Evolutionary conservation across 1,140 invertebrate genomes (phyloP).

Genomic region (Apolygus lucorum): DNA sequence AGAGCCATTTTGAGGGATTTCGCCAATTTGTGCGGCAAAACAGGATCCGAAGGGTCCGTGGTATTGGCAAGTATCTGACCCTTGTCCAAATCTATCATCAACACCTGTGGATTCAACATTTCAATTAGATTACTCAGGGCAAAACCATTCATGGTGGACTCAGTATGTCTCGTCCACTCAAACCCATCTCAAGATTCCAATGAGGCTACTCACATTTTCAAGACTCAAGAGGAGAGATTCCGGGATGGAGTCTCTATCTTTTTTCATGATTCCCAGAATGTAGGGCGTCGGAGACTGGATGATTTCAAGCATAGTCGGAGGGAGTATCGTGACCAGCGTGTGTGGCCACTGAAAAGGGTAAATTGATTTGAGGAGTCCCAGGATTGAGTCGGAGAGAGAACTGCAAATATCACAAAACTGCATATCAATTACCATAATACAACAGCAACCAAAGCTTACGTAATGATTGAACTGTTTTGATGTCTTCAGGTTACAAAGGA

Average conservation of each 20-base stretch:
- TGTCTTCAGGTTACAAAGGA: too few species aligned
- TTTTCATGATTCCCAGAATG: slow-evolving; percentile 57
- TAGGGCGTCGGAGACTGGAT: slow-evolving; percentile 65
- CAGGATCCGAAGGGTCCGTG: slow-evolving; percentile 51
- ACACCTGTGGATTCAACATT: slow-evolving; percentile 49
- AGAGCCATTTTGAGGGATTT: slow-evolving; percentile 52
- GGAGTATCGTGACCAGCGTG: slow-evolving; percentile 65
- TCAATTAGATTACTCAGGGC: too few species aligned
- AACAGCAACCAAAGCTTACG: too few species aligned
- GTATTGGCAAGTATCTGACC: slow-evolving; percentile 45
- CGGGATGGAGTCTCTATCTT: slow-evolving; percentile 42
- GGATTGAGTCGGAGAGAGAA: slow-evolving; percentile 58
- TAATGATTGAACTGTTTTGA: too few species aligned
- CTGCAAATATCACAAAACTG: too few species aligned
- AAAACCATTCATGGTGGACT: too few species aligned
- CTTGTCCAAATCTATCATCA: slow-evolving; percentile 56
- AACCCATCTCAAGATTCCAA: too few species aligned
- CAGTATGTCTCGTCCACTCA: too few species aligned
- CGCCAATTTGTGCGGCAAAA: slow-evolving; percentile 51
- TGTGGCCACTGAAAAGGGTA: slow-evolving; percentile 77
- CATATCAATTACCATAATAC: too few species aligned
- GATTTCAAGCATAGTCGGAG: slow-evolving; percentile 57
- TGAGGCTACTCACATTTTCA: slow-evolving; percentile 38
- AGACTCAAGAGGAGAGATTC: slow-evolving; percentile 34
- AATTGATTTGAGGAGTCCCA: slow-evolving; percentile 61